Percentiles rank a stretch among this genome's conserved stretches.
phyloP scores from a whole-genome alignment of 2,888 invertebrate genomes.

The Conchocele bisecta region DNA sequence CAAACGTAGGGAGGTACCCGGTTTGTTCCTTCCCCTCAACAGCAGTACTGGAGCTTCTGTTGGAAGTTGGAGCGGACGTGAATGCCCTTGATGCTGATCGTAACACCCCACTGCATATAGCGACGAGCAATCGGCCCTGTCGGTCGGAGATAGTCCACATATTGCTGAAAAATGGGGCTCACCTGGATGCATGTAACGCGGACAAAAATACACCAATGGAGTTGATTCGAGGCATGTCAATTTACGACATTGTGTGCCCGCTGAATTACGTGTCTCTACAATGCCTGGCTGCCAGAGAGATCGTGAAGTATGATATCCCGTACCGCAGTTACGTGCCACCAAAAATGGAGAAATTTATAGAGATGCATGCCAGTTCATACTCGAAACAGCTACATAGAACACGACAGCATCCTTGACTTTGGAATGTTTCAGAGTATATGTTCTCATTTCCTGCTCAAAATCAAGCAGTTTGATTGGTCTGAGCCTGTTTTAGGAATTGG shows the following conservation, averaged over 20 bases:
- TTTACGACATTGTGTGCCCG: conserved; percentile 76
- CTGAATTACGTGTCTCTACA: conserved; percentile 78
- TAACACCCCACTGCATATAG: conserved; percentile 94
- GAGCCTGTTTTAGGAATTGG: no score
- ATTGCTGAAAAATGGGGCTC: conserved; percentile 91
- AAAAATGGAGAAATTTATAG: conserved; percentile 78
- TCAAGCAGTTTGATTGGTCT: no score
- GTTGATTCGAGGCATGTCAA: conserved; percentile 75
- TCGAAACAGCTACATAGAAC: not conserved
- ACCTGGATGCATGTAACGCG: conserved; percentile 87
- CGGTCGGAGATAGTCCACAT: conserved; percentile 88
- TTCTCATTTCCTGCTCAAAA: no score
- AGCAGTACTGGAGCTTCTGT: conserved; percentile 88
- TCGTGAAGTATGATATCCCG: conserved; percentile 87
- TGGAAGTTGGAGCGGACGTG: conserved; percentile 92
- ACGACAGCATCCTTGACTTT: no score
- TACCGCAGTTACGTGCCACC: conserved; percentile 78
- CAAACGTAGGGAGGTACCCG: conserved; percentile 87
- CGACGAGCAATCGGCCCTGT: conserved; percentile 89
- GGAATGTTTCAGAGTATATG: no score
- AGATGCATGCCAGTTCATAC: conserved; percentile 70
- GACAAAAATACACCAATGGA: conserved; percentile 77
- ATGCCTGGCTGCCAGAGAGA: conserved; percentile 83
- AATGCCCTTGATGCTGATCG: conserved; percentile 91
- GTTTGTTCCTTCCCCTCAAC: conserved; percentile 89